These are phyloP conservation scores for Acanthacorydalis orientalis DNA, from an alignment of 2,888 invertebrate species.

Conservation along the genomic window DNA sequence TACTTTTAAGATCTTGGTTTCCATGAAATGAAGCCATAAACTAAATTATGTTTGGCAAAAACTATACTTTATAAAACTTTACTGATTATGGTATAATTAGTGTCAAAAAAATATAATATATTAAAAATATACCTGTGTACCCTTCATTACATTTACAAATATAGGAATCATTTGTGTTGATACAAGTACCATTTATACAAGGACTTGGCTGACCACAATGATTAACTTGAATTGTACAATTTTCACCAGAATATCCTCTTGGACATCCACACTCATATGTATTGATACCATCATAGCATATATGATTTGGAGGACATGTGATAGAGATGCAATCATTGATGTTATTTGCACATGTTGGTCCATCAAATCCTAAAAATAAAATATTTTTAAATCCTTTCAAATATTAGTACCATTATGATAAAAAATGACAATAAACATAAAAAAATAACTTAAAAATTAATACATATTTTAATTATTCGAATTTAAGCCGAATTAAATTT, in stretches of 20 bases:
- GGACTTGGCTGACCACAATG: slow-evolving; percentile 42
- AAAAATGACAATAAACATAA: no score
- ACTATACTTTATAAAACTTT: no score
- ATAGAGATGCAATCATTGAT: slow-evolving; percentile 46
- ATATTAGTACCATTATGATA: no score
- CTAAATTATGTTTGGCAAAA: no score
- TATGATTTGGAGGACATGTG: slow-evolving; percentile 27
- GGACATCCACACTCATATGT: slow-evolving; percentile 43
- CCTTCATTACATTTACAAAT: slow-evolving; percentile 56
- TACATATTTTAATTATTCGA: no score
- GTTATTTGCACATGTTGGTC: slow-evolving; percentile 43
- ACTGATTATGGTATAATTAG: not conserved
- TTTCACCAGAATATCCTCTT: slow-evolving; percentile 38
- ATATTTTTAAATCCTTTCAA: slow-evolving; percentile 9
- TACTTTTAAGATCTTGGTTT: no score
- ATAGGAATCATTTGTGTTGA: slow-evolving; percentile 43
- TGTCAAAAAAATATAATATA: not conserved
- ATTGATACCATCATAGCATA: slow-evolving; percentile 27
- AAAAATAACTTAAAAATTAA: no score
- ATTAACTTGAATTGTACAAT: slow-evolving; percentile 36
- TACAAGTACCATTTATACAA: slow-evolving; percentile 62
- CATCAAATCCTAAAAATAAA: slow-evolving; percentile 35
- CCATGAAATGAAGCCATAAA: no score
- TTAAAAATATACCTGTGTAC: slow-evolving; percentile 39
- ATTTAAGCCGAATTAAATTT: no score